phyloP scores from a whole-genome alignment of 2,113 vertebrate species.

The Neomonachus schauinslandi region DNA sequence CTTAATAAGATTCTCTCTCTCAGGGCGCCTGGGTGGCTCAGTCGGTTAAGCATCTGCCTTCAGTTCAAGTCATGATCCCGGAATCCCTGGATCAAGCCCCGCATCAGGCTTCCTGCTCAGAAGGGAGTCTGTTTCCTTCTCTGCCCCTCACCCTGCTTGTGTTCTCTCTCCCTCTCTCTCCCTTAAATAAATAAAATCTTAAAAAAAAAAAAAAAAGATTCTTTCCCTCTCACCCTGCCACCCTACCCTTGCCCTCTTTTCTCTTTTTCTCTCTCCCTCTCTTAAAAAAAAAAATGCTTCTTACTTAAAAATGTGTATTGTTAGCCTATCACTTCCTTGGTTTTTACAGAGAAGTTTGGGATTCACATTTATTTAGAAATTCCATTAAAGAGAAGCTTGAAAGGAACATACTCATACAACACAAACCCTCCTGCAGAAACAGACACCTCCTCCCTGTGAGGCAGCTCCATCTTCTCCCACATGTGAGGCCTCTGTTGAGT shows the following conservation, averaged over 20 bases:
- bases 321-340: neutral
- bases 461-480: neutral
- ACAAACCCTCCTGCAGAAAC: neutral
- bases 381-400: neutral
- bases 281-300: neutral
- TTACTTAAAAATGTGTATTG: no score
- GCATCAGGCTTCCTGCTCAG: no score
- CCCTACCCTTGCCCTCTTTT: neutral
- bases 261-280: neutral
- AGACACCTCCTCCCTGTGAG: neutral
- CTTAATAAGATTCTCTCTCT: neutral
- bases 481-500: neutral
- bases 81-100: no score
- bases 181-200: no score
- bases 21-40: no score
- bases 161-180: no score
- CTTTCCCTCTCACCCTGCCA: neutral
- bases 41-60: no score
- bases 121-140: no score
- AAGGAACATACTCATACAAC: neutral
- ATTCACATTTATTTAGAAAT: neutral
- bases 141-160: no score
- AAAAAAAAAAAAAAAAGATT: no score
- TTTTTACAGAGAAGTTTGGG: neutral
- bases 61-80: no score